Conservation (phyloP, 2,888 invertebrate genomes). For the Athalia cordata region DNA sequence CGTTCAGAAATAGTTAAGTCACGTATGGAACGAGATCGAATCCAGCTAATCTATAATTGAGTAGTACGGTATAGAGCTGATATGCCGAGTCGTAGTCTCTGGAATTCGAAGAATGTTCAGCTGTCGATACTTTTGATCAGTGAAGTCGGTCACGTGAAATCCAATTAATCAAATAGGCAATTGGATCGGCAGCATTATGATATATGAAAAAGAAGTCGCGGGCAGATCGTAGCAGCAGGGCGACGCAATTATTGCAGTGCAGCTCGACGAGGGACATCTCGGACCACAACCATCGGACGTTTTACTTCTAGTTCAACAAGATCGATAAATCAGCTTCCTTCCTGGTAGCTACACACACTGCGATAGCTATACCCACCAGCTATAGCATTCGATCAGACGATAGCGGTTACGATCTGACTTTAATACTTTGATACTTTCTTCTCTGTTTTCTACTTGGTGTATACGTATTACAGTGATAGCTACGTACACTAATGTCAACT, state of each 20-base stretch:
- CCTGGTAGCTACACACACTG: constrained; percentile 24
- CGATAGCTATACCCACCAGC: not conserved
- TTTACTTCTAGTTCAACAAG: constrained; percentile 41
- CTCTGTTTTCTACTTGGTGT: constrained; percentile 12
- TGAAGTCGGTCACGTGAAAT: constrained; percentile 39
- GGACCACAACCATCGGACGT: constrained; percentile 22
- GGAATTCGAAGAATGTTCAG: constrained; percentile 34
- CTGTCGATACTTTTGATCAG: constrained; percentile 40
- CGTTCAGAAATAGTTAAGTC: constrained; percentile 20
- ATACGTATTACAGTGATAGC: not conserved
- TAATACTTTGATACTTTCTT: not conserved
- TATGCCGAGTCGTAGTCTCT: not conserved
- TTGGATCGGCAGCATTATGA: constrained; percentile 36
- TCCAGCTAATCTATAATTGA: constrained; percentile 11
- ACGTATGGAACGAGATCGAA: not conserved
- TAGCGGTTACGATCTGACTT: constrained; percentile 4
- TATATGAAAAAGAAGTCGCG: constrained; percentile 39
- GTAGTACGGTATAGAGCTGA: not conserved
- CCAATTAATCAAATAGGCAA: constrained; percentile 40
- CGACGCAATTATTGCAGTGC: constrained; percentile 40
- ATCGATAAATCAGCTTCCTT: constrained; percentile 41
- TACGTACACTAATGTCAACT: not conserved
- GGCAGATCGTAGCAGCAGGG: not conserved
- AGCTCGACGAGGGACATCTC: constrained; percentile 36
- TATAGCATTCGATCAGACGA: constrained; percentile 20